Base-by-base conservation (phyloP, 2,888 invertebrate genomes). In the Rugalucina vietnamica region DNA sequence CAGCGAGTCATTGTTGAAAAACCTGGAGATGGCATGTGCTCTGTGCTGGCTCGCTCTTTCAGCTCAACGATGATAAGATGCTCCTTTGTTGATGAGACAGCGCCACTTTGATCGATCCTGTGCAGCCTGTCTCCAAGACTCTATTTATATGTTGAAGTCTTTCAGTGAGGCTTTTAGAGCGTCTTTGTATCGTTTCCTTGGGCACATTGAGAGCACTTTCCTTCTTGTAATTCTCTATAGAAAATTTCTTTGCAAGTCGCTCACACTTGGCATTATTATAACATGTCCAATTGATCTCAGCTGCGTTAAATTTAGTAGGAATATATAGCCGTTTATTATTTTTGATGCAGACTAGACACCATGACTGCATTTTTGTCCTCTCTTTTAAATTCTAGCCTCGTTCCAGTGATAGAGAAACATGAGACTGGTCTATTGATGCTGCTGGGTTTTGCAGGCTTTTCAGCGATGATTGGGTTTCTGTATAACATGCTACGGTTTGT, bases 391-490 rank as follows among this genome's bases (percentile, higher is more conserved):
- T 85, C 43, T 76, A 88, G 88, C 18, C 39, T 83, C 8, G 57
- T 73, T 34, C 82, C 88, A 2, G 83, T 88, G 1, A 82, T 91
- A 21, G 87, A 88, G 72, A 90, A 90, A 36, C 79, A 88, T 73
- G 89, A 91, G 36, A 85, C 88, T 10, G 87, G 89, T 12, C 69
- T 88, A 27, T 70, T 91, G 49, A 84, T 90, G 43, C 54, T 91
- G 71, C 79, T 90, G 0, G 91, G 90, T 0, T 91, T 91, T 74
- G 91, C 90, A 0, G 91, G 90, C 0, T 87, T 91, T 71, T 91
- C 91, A 10, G 84, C 90, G 0, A 74, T 90, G 39, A 75, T 91
- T 37, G 91, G 90, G 0, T 37, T 90, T 12, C 78, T 80, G 1
- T 91, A 91, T 81, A 90, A 89, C 72, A 79, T 86, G 21, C 85